Base-by-base conservation (phyloP, 2,888 invertebrate genomes). In the Drosophila nigritarsus region DNA sequence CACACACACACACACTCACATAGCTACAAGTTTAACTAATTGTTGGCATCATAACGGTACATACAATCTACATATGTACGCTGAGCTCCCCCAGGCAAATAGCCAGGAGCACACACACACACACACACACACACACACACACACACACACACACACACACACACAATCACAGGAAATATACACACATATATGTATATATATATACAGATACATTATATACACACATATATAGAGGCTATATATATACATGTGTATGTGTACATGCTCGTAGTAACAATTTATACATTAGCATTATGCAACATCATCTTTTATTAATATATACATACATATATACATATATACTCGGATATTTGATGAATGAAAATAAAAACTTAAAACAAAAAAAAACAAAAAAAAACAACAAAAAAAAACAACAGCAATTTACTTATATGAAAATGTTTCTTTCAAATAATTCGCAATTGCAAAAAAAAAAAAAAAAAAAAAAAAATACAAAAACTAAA, bases 21-120 rank as follows among this genome's bases (percentile, higher is more conserved):
- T 18, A 53, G 54, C 18, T 53, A 54, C 40, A 27, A 56, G 40
- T 67, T 42, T 64, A 71, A 77, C 64, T 68, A 74, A 81, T 73
- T 87, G 72, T 84, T 69, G 77, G 34, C 59, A 51, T 69, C 32
- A 55, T 34, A 55, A 67, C 29, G 76, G 84, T 85, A 90, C 84
- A 85, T 85, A 85, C 90, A 90, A 85, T 85, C 86, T 85, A 85
- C 90, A 85, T 85, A 85, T 85, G 90, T 90, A 90, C 65, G 71
- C 77, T 65, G 53, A 72, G 62, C 73, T 78, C 38, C 34, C 30
- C 38, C 49, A 69, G 50, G 61, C 58, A 40, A 42, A 69, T 38
- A 45, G 58, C 70, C 71, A 70, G 65, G 64, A 67, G 65, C n/a
- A n/a, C n/a, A n/a, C n/a, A 51, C 50, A 74, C 65, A 64, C 40